Evolutionary conservation across 2,113 vertebrate species (phyloP).

Genomic region (Bubo bubo): DNA sequence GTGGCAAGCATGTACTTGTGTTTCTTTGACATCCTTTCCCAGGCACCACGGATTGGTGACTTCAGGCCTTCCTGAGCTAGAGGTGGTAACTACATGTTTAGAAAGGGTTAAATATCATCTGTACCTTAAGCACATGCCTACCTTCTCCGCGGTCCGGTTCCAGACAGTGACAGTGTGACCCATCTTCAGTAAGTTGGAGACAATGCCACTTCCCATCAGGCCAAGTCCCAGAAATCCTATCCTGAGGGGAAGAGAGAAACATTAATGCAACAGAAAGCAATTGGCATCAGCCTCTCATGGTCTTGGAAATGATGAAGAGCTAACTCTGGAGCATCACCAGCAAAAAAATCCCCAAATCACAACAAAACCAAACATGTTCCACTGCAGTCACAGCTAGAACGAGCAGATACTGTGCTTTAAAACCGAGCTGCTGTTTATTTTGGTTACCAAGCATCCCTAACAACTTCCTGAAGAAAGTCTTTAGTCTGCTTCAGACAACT

Average conservation of each 20-base stretch:
- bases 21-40: neutral
- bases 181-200: slow-evolving; percentile 98
- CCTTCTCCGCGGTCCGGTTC: slow-evolving; percentile 98
- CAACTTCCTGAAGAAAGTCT: neutral
- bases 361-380: neutral
- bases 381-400: neutral
- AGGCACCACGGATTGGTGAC: neutral
- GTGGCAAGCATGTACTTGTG: neutral
- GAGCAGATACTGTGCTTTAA: neutral
- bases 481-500: neutral
- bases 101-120: neutral
- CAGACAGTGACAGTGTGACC: slow-evolving; percentile 97
- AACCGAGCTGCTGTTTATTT: neutral
- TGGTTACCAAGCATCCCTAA: neutral
- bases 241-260: slow-evolving; percentile 70
- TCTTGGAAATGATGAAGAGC: neutral
- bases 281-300: neutral
- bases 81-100: neutral
- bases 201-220: slow-evolving; percentile 96
- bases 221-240: slow-evolving; percentile 98
- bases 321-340: neutral
- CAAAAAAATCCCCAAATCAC: neutral
- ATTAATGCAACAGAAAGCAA: neutral
- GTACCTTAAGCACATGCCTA: slow-evolving; percentile 50
- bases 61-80: neutral